Evolutionary conservation across 1,140 invertebrate genomes (phyloP), one percentile per base, ranked within the genome.

Genomic region (Bombus waltoni): DNA sequence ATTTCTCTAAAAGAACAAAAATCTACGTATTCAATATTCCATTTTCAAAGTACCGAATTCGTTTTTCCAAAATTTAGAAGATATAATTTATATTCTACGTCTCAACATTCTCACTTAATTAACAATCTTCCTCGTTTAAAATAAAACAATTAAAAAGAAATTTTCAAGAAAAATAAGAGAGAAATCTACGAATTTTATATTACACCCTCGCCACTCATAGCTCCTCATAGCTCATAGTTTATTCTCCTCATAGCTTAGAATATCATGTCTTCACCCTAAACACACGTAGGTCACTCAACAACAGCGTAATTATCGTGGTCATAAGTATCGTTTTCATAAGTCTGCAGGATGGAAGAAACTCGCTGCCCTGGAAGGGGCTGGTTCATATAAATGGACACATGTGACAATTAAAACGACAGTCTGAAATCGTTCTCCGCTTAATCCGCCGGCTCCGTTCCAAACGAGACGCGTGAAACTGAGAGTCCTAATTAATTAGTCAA

Each of bases 361-460:
- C 15, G 71, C 18, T 9, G 35, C 44, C 40, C 87, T 88, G 88
- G 93, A 89, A 92, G 92, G 93, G 91, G 88, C 72, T 87, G 86
- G 66, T 83, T 87, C 88, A 83, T 94, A 94, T 93, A 93, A 93
- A 93, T 87, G 77, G 89, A 81, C 90, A 92, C 89, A 92, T 87
- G 86, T 92, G 89, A 90, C 91, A 94, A 93, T 94, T 94, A 93
- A 93, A 92, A 92, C 92, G 92, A 87, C 93, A 94, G 93, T 93
- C 91, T 74, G 85, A 90, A 91, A 88, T 83, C 81, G 87, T 88
- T 88, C 88, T 83, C 66, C 66, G 81, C 74, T 91, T 92, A 92
- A 91, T 91, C 83, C 85, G 83, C 65, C 66, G 40, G 28, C 22
- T 68, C 57, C 5, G 59, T 44, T 68, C 18, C 9, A 65, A 71